Evolutionary conservation across 1,140 invertebrate species (phyloP), one percentile per base, ranked within the genome.

Genomic region (Chlorops oryzae): DNA sequence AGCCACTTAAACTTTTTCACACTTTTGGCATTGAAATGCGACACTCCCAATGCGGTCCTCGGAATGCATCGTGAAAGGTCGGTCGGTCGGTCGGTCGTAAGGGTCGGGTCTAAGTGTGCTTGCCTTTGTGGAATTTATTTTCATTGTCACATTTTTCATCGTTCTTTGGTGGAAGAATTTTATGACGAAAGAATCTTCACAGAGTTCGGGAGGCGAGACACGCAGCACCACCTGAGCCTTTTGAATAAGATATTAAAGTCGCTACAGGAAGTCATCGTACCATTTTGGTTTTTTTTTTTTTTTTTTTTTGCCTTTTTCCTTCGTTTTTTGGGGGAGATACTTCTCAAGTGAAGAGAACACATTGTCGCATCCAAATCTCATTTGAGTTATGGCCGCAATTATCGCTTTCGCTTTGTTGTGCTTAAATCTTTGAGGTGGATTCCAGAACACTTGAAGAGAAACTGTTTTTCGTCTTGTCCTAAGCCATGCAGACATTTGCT

Each of bases 371-470:
- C 55, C 52, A 68, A 68, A 68, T 68, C 65, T 68, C 65, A 68
- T 68, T 68, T 68, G 65, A 68, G 68, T 68, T 68, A 68, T 68
- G 68, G 61, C 65, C 59, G 65, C 68, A 68, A 68, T 68, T 68
- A 68, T 65, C 65, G 62, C 61, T 51, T 51, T 15, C 37, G 38
- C 32, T 47, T 32, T 38, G 45, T 34, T 32, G 20, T 22, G 40
- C 24, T 4, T 20, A 22, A 22, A 15, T 42, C 24, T 42, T 20
- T 20, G 24, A 15, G 40, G 20, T 42, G 17, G 40, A 5, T 13
- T 15, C 22, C 22, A 6, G 5, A 20, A 13, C 4, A 6, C 15
- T 25, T 42, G 4, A 6, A 20, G 9, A 21, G 20, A 42, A 21
- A n/a, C n/a, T n/a, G n/a, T n/a, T n/a, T n/a, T n/a, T n/a, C n/a